phyloP scores from a whole-genome alignment of 2,888 invertebrate species.

The Gonocerus acuteangulatus region DNA sequence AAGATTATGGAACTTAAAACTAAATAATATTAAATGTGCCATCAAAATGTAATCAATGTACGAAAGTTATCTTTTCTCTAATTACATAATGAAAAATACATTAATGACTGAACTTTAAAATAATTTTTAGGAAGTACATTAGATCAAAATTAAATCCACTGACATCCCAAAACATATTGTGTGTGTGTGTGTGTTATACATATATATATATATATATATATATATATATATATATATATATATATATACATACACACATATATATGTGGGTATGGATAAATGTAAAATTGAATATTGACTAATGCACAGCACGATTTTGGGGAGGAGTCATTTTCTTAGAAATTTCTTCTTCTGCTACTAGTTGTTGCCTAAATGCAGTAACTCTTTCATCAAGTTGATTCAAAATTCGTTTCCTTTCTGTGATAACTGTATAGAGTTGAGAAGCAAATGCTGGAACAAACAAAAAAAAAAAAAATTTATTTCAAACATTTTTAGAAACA shows the following conservation, averaged over 20 bases:
- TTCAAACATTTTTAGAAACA: too few relatives aligned
- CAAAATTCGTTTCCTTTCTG: conserved; percentile 66
- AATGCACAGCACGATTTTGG: not conserved
- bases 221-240: too few relatives aligned
- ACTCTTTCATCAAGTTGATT: conserved; percentile 69
- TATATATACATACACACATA: too few relatives aligned
- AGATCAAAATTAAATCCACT: conserved; percentile 5
- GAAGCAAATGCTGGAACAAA: conserved; percentile 65
- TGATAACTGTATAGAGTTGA: conserved; percentile 75
- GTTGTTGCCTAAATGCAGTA: conserved; percentile 71
- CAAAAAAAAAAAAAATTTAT: too few relatives aligned
- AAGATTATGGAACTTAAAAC: too few relatives aligned
- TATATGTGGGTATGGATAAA: not conserved
- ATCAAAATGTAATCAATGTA: too few relatives aligned
- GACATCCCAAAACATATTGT: not conserved
- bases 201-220: too few relatives aligned
- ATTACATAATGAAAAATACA: not conserved
- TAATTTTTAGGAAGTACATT: not conserved
- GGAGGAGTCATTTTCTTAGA: conserved; percentile 59
- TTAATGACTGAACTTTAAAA: not conserved
- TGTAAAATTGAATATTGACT: not conserved
- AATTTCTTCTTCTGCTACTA: conserved; percentile 84
- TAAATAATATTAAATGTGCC: too few relatives aligned
- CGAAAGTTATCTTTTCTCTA: too few relatives aligned
- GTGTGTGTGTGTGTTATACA: too few relatives aligned